A percentile compares a stretch with the other conserved stretches of the same genome.
Conservation (phyloP, 2,888 invertebrate genomes). For the Theristus sp. region DNA sequence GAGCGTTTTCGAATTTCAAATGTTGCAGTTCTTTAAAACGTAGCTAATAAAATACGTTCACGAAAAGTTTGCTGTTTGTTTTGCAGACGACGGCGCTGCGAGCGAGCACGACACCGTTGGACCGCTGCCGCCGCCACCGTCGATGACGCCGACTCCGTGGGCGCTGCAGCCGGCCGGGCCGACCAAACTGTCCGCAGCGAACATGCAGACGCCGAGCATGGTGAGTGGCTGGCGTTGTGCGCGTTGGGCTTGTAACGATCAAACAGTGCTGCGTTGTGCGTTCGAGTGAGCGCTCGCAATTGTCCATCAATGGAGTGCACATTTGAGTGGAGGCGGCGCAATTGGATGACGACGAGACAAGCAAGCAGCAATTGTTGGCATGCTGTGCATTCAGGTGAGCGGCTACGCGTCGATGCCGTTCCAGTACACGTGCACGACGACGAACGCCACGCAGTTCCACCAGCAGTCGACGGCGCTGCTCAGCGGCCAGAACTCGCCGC, state of each 20-base stretch:
- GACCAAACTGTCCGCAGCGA: not conserved
- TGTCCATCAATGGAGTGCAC: too few species aligned
- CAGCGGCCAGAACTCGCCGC: not conserved
- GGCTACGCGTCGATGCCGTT: conserved; percentile 25
- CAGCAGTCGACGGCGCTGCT: not conserved
- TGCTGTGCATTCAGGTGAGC: conserved; percentile 14
- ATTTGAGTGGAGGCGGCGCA: too few species aligned
- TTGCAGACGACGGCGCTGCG: not conserved
- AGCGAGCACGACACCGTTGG: conserved; percentile 7
- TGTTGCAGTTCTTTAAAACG: too few species aligned
- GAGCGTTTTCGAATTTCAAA: too few species aligned
- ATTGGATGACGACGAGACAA: not conserved
- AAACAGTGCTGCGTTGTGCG: too few species aligned
- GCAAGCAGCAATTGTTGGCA: not conserved
- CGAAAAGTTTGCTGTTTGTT: not conserved
- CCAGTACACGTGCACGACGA: not conserved
- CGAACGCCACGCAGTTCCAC: not conserved
- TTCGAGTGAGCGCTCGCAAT: too few species aligned
- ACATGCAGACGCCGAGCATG: not conserved
- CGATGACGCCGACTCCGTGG: not conserved
- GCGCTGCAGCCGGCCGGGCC: not conserved
- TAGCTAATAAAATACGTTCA: too few species aligned
- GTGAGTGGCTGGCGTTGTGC: too few species aligned
- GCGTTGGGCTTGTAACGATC: too few species aligned
- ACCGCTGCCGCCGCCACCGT: conserved; percentile 7